Conservation (phyloP, 2,888 invertebrate genomes). For the Leptodirus hochenwartii region DNA sequence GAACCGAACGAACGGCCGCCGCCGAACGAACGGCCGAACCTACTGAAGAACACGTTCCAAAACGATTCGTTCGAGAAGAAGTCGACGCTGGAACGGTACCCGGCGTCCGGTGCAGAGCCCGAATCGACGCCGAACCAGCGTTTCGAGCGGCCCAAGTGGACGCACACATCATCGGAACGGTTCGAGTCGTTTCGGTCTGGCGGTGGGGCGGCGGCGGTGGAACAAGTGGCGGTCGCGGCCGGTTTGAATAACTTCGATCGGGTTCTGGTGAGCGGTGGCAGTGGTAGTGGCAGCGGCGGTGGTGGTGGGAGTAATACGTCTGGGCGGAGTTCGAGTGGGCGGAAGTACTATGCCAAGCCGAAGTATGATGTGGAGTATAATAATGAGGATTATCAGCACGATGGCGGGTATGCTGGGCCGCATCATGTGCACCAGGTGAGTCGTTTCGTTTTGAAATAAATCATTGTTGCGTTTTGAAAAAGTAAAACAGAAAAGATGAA, state of each 20-base stretch:
- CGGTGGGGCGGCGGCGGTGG: neutral
- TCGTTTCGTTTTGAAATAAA: no score
- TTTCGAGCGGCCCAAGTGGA: conserved; percentile 36
- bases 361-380: conserved; percentile 23
- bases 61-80: conserved; percentile 44
- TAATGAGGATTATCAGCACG: conserved; percentile 22
- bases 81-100: conserved; percentile 41
- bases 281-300: conserved; percentile 21
- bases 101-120: conserved; percentile 35
- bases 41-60: conserved; percentile 35
- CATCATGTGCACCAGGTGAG: conserved; percentile 25
- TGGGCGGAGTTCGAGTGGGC: conserved; percentile 19
- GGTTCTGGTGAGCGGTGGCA: conserved; percentile 21
- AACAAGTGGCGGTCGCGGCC: no score
- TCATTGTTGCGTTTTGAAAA: no score
- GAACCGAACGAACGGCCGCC: conserved; percentile 20
- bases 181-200: conserved; percentile 37
- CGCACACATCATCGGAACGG: conserved; percentile 28
- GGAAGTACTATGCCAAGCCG: conserved; percentile 24
- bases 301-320: conserved; percentile 11
- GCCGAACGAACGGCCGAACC: conserved; percentile 29
- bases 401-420: conserved; percentile 17
- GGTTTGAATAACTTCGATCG: conserved; percentile 19
- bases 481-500: no score
- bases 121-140: conserved; percentile 30